phyloP scores from a whole-genome alignment of 2,797 vertebrate species.

The Cichlasoma orientale region DNA sequence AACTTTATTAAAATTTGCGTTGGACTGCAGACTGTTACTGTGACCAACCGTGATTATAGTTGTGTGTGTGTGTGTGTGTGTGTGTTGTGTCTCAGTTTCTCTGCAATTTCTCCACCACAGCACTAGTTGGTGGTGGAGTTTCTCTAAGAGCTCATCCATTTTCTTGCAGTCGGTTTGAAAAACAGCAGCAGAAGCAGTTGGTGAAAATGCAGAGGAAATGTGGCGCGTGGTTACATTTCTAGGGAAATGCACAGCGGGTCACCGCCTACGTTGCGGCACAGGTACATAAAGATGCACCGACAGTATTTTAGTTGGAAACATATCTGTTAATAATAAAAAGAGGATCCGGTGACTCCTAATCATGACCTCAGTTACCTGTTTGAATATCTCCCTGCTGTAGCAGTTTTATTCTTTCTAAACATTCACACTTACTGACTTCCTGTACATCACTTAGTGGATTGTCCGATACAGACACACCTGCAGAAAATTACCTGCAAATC shows the following conservation, averaged over 20 bases:
- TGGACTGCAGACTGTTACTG: no score
- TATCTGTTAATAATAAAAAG: background rate
- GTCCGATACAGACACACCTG: background rate
- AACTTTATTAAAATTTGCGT: no score
- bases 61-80: no score
- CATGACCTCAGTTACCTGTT: background rate
- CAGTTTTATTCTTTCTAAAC: background rate
- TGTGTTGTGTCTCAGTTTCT: no score
- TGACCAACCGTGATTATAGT: no score
- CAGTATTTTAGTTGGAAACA: background rate
- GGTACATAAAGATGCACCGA: background rate
- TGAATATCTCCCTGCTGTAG: background rate
- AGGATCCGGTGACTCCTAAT: background rate
- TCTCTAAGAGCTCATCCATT: background rate
- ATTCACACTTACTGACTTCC: background rate
- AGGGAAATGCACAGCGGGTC: background rate
- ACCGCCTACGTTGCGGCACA: accelerated
- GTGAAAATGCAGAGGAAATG: background rate
- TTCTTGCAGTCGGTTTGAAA: background rate
- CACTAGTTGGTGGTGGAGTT: no score
- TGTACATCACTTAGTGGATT: background rate
- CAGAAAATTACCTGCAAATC: background rate
- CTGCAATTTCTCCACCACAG: no score
- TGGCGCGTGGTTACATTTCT: accelerated
- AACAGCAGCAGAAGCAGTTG: background rate